Conservation (phyloP, 1,140 invertebrate genomes). For the Metaphire vulgaris region DNA sequence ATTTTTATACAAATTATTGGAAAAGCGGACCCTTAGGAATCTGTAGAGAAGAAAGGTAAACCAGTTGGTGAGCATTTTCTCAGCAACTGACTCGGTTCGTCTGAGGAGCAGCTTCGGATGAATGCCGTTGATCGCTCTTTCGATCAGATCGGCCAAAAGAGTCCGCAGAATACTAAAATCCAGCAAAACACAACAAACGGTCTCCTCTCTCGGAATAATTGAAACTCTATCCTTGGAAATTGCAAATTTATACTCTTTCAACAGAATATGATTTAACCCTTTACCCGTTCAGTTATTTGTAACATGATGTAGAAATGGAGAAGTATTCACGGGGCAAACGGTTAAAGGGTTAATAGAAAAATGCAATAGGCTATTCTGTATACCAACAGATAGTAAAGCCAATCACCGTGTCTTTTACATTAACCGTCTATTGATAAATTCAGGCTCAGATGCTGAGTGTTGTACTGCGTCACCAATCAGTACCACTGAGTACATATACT, state of each 20-base stretch:
- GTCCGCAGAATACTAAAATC: slow-evolving; percentile 80
- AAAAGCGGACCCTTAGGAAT: slow-evolving; percentile 61
- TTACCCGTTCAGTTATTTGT: not conserved
- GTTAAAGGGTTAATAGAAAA: too few relatives aligned
- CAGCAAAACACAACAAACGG: not conserved
- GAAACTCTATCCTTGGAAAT: too few relatives aligned
- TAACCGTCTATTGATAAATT: not conserved
- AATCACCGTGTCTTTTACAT: not conserved
- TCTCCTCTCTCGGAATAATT: too few relatives aligned
- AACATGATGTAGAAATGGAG: not conserved
- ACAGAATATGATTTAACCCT: not conserved
- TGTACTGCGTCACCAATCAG: too few relatives aligned
- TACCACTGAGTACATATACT: too few relatives aligned
- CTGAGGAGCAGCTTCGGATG: slow-evolving; percentile 93
- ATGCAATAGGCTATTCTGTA: too few relatives aligned
- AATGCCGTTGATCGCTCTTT: slow-evolving; percentile 96
- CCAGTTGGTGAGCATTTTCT: slow-evolving; percentile 99
- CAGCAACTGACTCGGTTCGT: slow-evolving; percentile 94
- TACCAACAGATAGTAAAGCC: not conserved
- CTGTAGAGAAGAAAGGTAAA: slow-evolving; percentile 96
- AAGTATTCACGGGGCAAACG: too few relatives aligned
- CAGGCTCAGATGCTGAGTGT: not conserved
- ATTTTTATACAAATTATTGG: too few relatives aligned
- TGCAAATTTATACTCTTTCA: too few relatives aligned
- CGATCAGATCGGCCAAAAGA: slow-evolving; percentile 88